A percentile compares a stretch with the other conserved stretches of the same genome.
Evolutionary conservation across 2,797 vertebrate genomes (phyloP).

Genomic region (Poeciliopsis paucimaculata): DNA sequence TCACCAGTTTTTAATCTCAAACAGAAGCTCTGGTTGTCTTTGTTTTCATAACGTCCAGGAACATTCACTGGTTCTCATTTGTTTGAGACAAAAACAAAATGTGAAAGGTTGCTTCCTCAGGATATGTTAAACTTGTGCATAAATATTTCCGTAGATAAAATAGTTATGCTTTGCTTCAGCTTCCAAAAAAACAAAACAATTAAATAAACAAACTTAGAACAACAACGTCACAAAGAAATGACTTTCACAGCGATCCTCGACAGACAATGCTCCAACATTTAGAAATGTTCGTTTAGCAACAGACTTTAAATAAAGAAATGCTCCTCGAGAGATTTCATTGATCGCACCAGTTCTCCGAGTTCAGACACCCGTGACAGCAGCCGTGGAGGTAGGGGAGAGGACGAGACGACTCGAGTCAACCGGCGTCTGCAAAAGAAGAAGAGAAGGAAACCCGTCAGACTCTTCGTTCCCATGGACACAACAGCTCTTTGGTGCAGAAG

Average conservation of each 20-base stretch:
- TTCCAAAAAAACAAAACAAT: background rate
- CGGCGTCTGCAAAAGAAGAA: constrained; percentile 25
- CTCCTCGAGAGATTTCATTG: background rate
- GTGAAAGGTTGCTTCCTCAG: background rate
- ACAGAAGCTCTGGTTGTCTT: background rate
- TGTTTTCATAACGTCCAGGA: background rate
- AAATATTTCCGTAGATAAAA: background rate
- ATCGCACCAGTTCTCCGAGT: constrained; percentile 16
- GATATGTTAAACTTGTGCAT: background rate
- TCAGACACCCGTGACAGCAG: constrained; percentile 14
- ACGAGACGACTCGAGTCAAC: background rate
- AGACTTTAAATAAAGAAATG: background rate
- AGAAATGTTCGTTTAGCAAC: background rate
- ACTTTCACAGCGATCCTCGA: background rate
- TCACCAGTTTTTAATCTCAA: background rate
- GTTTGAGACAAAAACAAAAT: no score
- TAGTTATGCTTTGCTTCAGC: background rate
- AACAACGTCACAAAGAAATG: background rate
- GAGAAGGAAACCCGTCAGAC: constrained; percentile 7
- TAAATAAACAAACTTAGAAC: background rate
- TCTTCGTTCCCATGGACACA: constrained; percentile 19
- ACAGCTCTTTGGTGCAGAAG: background rate
- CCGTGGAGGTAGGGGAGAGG: constrained; percentile 50
- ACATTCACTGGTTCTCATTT: no score
- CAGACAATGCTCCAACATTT: background rate